phyloP scores from a whole-genome alignment of 2,888 invertebrate genomes.

The Lasioglossum leucozonium region DNA sequence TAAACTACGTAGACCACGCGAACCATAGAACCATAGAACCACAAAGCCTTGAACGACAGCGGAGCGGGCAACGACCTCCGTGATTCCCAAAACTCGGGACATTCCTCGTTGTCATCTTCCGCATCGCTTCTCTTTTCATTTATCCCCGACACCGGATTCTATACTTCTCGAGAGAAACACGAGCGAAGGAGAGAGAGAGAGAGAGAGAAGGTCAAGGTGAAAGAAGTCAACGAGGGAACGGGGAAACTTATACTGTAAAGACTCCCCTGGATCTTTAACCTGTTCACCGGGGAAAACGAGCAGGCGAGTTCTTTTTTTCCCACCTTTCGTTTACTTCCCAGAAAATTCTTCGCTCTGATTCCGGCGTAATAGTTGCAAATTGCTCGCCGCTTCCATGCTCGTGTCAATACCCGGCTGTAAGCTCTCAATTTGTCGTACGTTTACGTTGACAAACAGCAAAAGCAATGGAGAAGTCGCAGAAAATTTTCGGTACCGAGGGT shows the following conservation, averaged over 20 bases:
- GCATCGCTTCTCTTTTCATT: constrained; percentile 7
- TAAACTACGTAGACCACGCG: constrained; percentile 7
- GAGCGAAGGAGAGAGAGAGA: background rate
- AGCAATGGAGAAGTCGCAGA: too few relatives aligned
- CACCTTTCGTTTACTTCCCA: background rate
- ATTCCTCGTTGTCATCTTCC: constrained; percentile 57
- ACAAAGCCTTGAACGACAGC: constrained; percentile 40
- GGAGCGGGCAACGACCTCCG: constrained; percentile 50
- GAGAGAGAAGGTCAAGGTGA: background rate
- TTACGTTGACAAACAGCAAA: too few relatives aligned
- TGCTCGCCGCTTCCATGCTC: background rate
- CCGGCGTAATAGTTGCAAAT: background rate
- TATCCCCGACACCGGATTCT: background rate
- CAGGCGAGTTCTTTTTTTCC: background rate
- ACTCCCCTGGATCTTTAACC: constrained; percentile 12
- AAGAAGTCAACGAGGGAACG: constrained; percentile 20
- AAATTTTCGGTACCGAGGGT: too few relatives aligned
- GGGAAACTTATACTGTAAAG: constrained; percentile 17
- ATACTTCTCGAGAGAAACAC: background rate
- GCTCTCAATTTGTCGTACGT: too few relatives aligned
- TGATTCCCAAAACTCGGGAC: constrained; percentile 55
- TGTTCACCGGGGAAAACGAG: background rate
- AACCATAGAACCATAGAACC: constrained; percentile 35
- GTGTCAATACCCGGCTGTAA: background rate
- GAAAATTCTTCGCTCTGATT: background rate